These are phyloP conservation scores for Anguilla rostrata DNA, from an alignment of 2,113 vertebrate species.

Conservation along the genomic window DNA sequence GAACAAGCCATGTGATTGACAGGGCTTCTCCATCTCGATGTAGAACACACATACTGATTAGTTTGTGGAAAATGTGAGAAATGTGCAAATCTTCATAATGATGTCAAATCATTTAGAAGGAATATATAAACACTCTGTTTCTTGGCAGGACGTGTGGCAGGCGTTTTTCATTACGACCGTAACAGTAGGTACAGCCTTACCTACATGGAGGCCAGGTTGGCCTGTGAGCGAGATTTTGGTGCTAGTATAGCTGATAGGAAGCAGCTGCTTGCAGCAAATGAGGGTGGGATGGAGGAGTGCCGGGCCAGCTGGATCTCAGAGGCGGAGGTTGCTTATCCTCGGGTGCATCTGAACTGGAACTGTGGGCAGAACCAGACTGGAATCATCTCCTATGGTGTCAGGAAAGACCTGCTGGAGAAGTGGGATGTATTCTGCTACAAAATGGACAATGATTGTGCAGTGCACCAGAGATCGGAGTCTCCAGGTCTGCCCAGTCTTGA, in stretches of 20 bases:
- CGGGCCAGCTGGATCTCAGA: constrained; percentile 41
- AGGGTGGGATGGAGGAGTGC: constrained; percentile 41
- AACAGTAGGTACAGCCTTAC: constrained; percentile 39
- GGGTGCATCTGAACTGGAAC: constrained; percentile 39
- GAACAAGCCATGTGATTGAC: neutral
- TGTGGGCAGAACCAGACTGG: constrained; percentile 45
- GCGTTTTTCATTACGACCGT: constrained; percentile 46
- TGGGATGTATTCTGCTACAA: constrained; percentile 49
- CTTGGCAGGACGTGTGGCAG: constrained; percentile 32
- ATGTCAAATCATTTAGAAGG: neutral
- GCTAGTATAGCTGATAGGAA: constrained; percentile 34
- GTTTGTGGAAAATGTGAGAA: neutral
- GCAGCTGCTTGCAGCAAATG: constrained; percentile 30
- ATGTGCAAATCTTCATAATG: no score
- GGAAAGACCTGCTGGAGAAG: constrained; percentile 37
- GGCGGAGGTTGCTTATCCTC: constrained; percentile 43
- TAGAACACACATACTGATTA: neutral
- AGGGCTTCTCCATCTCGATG: neutral
- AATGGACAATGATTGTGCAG: constrained; percentile 27
- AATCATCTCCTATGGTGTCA: constrained; percentile 44
- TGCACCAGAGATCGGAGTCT: neutral
- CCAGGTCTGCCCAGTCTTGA: neutral
- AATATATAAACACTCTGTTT: neutral
- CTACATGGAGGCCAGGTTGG: constrained; percentile 25
- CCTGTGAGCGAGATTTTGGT: constrained; percentile 39